Conservation (phyloP, 2,888 invertebrate species). For the Automeris io region DNA sequence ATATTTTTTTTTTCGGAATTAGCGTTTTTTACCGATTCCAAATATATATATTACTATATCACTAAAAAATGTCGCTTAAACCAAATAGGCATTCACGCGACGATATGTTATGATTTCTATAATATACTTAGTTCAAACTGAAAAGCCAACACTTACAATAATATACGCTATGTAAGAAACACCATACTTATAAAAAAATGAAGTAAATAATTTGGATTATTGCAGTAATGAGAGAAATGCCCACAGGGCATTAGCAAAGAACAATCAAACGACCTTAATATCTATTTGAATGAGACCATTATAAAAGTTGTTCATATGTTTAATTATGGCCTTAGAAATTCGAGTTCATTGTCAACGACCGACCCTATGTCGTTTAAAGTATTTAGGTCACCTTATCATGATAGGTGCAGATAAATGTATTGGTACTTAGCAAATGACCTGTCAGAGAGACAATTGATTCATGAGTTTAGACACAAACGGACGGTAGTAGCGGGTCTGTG, state of each 20-base stretch:
- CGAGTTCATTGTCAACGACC: conserved; percentile 64
- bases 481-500: conserved; percentile 37
- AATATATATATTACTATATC: too few species aligned
- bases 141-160: too few species aligned
- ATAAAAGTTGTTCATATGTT: not conserved
- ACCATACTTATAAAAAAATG: too few species aligned
- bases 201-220: too few species aligned
- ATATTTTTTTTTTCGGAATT: too few species aligned
- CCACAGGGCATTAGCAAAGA: not conserved
- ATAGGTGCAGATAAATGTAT: conserved; percentile 30
- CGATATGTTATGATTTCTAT: too few species aligned
- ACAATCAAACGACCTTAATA: conserved; percentile 1
- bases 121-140: too few species aligned
- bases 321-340: conserved; percentile 23
- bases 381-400: conserved; percentile 49
- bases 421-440: conserved; percentile 53
- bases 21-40: too few species aligned
- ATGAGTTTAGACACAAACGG: conserved; percentile 39
- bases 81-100: too few species aligned
- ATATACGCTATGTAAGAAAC: too few species aligned
- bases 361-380: conserved; percentile 42
- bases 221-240: too few species aligned
- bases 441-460: conserved; percentile 54
- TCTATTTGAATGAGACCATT: not conserved
- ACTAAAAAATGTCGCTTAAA: too few species aligned